Evolutionary conservation across 2,888 invertebrate species (phyloP).

Genomic region (Lepidocyrtoides sp.): DNA sequence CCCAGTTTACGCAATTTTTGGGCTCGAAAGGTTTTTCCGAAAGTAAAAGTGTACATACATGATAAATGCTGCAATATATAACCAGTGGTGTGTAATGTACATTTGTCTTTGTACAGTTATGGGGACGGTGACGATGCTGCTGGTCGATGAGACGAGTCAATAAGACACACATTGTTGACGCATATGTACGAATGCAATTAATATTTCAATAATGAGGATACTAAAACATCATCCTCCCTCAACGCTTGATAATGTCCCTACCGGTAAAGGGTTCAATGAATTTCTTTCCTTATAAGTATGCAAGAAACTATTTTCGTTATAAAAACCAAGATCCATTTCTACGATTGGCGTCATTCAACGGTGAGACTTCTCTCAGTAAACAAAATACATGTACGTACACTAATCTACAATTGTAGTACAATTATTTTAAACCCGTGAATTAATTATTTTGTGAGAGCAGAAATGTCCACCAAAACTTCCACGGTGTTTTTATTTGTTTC

Average conservation of each 20-base stretch:
- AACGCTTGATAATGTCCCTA: not conserved
- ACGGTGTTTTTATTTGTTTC: slow-evolving; percentile 31
- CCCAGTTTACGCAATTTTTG: slow-evolving; percentile 70
- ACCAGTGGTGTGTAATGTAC: not conserved
- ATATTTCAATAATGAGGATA: not conserved
- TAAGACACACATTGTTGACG: not conserved
- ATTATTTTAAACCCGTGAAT: not conserved
- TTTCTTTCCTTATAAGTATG: not conserved
- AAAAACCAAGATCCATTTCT: slow-evolving; percentile 38
- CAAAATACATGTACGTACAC: not conserved
- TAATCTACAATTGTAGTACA: no score
- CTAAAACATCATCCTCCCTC: not conserved
- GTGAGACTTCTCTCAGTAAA: not conserved
- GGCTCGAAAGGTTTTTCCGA: slow-evolving; percentile 71
- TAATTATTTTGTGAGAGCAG: not conserved
- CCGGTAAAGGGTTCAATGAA: slow-evolving; percentile 36
- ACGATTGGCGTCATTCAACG: slow-evolving; percentile 34
- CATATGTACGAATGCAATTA: not conserved
- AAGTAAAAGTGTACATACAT: slow-evolving; percentile 66
- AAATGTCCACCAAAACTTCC: slow-evolving; percentile 59
- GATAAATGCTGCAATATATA: not conserved
- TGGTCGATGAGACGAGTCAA: no score
- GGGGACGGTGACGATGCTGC: slow-evolving; percentile 8
- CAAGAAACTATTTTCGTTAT: slow-evolving; percentile 15
- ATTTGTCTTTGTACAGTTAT: no score